Percentiles rank a stretch among this genome's conserved stretches.
Conservation (phyloP, 1,140 invertebrate genomes). For the Drosophila lacteicornis region DNA sequence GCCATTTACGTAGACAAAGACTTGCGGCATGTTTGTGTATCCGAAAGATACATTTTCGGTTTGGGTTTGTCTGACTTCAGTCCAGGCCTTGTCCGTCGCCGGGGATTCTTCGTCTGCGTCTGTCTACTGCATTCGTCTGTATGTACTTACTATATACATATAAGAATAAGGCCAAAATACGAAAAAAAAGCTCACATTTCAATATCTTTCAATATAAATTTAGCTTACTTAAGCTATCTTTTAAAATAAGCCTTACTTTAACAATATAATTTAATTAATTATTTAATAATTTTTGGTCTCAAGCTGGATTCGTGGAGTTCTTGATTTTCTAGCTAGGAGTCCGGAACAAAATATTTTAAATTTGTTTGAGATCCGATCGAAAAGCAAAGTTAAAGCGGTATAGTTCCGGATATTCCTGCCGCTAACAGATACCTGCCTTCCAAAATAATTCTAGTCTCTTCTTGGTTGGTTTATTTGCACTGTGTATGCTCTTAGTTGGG, state of each 20-base stretch:
- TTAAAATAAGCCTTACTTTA: background rate
- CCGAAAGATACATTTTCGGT: conserved; percentile 78
- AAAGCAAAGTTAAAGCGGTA: no score
- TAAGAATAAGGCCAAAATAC: background rate
- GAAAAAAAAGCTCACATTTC: background rate
- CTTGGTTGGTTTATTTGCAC: background rate
- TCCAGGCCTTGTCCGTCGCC: conserved; percentile 3
- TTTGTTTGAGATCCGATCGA: background rate
- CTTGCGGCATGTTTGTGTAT: conserved; percentile 79
- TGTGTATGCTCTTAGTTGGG: conserved; percentile 1
- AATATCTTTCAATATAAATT: background rate
- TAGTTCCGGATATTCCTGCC: background rate
- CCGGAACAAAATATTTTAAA: background rate
- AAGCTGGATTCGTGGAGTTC: background rate
- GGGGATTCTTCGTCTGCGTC: conserved; percentile 27
- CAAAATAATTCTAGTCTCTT: background rate
- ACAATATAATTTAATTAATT: fast-evolving
- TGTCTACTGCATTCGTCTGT: conserved; percentile 44
- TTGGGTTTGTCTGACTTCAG: conserved; percentile 40
- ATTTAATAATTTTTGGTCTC: background rate
- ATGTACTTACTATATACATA: conserved; percentile 5
- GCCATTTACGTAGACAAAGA: conserved; percentile 82
- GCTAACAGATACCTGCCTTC: no score
- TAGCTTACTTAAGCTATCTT: no score
- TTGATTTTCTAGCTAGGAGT: background rate